phyloP scores from a whole-genome alignment of 2,113 vertebrate species.

The Forbesichthys papilliferus region DNA sequence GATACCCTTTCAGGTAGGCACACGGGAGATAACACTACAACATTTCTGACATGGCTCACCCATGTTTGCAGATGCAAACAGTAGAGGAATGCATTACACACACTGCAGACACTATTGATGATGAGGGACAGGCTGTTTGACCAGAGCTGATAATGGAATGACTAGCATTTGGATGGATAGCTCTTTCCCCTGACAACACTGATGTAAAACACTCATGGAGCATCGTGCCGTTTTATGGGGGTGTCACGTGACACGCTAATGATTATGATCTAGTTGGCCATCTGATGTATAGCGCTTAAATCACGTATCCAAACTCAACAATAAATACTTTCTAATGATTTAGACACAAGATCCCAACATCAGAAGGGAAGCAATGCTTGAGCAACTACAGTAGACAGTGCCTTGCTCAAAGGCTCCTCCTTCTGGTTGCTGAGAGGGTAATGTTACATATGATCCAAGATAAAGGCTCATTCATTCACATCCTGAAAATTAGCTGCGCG shows the following conservation, averaged over 20 bases:
- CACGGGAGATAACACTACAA: conserved; percentile 2
- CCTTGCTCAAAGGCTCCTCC: background rate
- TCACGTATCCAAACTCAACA: no score
- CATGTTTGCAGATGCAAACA: conserved; percentile 38
- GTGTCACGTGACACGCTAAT: background rate
- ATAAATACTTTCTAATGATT: no score
- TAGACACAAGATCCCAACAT: no score
- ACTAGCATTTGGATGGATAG: conserved; percentile 42
- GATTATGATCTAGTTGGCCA: background rate
- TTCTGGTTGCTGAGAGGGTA: background rate
- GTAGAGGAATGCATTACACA: conserved; percentile 41
- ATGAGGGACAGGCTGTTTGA: conserved; percentile 51
- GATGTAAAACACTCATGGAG: conserved; percentile 15
- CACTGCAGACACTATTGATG: conserved; percentile 18
- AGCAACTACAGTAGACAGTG: background rate
- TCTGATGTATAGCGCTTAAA: background rate
- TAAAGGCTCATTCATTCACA: background rate
- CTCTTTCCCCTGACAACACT: conserved; percentile 47
- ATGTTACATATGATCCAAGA: background rate
- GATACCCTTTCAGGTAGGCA: conserved; percentile 35
- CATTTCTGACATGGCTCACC: conserved; percentile 21
- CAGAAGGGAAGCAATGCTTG: background rate
- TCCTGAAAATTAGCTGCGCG: background rate
- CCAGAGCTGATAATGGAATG: conserved; percentile 43
- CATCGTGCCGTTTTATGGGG: background rate